Conservation (phyloP, 2,113 vertebrate species). For the Sardina pilchardus region DNA sequence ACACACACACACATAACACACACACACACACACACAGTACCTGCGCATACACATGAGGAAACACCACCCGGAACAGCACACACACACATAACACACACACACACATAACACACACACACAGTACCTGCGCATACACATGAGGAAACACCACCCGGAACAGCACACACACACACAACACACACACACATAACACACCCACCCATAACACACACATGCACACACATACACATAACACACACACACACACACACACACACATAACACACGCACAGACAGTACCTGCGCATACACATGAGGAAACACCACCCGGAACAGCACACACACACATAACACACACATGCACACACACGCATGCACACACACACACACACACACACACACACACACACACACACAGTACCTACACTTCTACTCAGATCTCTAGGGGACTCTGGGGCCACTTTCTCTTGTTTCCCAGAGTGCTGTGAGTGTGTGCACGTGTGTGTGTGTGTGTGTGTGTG, state of each 20-base stretch:
- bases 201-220: background rate
- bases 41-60: slow-evolving; percentile 72
- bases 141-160: slow-evolving; percentile 60
- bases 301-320: slow-evolving; percentile 50
- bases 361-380: background rate
- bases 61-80: slow-evolving; percentile 50
- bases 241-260: background rate
- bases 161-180: background rate
- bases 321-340: background rate
- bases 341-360: too few relatives aligned
- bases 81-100: background rate
- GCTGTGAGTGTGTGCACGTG: too few relatives aligned
- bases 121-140: slow-evolving; percentile 72
- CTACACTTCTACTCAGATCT: too few relatives aligned
- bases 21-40: slow-evolving; percentile 69
- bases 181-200: too few relatives aligned
- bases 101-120: slow-evolving; percentile 48
- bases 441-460: too few relatives aligned
- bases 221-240: slow-evolving; percentile 59
- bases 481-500: too few relatives aligned
- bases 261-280: slow-evolving; percentile 63
- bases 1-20: background rate
- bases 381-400: too few relatives aligned
- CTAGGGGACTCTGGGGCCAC: too few relatives aligned
- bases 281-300: slow-evolving; percentile 72